Conservation (phyloP, 2,888 invertebrate genomes). For the Synergus gifuensis region DNA sequence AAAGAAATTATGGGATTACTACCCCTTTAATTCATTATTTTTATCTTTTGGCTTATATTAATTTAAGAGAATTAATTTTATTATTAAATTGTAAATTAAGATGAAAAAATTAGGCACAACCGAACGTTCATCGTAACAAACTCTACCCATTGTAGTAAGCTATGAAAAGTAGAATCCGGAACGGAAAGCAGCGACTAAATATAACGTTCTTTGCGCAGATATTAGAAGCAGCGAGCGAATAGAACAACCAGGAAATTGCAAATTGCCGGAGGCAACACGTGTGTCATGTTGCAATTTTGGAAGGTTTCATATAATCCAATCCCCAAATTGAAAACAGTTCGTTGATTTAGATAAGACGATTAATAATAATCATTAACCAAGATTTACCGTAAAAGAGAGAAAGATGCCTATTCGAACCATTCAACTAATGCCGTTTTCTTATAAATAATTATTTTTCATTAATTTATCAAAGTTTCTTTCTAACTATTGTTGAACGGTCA, state of each 20-base stretch:
- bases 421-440: no score
- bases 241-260: slow-evolving; percentile 73
- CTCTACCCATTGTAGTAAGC: not conserved
- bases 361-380: not conserved
- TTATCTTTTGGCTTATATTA: no score
- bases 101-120: not conserved
- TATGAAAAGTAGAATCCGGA: not conserved
- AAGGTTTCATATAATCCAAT: slow-evolving; percentile 68
- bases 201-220: slow-evolving; percentile 49
- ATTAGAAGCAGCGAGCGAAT: slow-evolving; percentile 44
- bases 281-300: slow-evolving; percentile 55
- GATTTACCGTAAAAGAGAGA: not conserved
- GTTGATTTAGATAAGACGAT: slow-evolving; percentile 46
- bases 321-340: slow-evolving; percentile 70
- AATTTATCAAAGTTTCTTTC: no score
- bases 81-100: not conserved
- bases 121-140: not conserved
- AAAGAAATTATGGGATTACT: no score
- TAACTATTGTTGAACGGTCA: no score
- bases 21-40: no score
- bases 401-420: no score
- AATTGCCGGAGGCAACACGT: slow-evolving; percentile 67
- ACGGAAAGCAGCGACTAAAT: slow-evolving; percentile 43
- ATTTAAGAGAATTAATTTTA: no score
- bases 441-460: no score